These are phyloP conservation scores for Dissostichus mawsoni DNA, from an alignment of 2,113 vertebrate genomes.

Conservation along the genomic window DNA sequence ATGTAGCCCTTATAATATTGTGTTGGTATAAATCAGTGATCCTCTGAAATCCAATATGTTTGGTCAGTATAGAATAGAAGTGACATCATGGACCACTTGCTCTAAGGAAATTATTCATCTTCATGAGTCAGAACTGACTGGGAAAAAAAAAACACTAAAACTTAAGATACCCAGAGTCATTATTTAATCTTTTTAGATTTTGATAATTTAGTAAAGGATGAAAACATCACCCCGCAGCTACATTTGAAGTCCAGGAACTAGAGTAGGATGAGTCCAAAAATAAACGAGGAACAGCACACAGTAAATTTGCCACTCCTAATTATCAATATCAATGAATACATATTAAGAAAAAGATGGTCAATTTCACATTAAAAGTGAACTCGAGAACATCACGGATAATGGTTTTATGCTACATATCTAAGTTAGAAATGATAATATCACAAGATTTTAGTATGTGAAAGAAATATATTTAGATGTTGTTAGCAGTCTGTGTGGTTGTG, in stretches of 20 bases:
- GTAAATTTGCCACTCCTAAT: not conserved
- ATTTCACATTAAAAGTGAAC: not conserved
- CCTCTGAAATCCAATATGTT: not conserved
- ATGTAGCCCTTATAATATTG: not conserved
- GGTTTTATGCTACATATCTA: not conserved
- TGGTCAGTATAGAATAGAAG: not conserved
- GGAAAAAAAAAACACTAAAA: not conserved
- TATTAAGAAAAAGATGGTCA: not conserved
- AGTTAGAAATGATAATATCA: slow-evolving; percentile 9
- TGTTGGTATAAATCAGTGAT: not conserved
- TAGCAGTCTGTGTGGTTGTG: slow-evolving; percentile 69
- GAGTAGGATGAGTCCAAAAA: not conserved
- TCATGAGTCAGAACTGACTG: slow-evolving; percentile 29
- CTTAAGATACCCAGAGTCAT: slow-evolving; percentile 16
- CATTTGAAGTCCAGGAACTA: not conserved
- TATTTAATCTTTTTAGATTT: slow-evolving; percentile 2
- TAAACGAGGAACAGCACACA: not conserved
- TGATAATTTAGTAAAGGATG: not conserved
- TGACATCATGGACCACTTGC: not conserved
- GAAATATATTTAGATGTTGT: slow-evolving; percentile 32
- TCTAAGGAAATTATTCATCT: slow-evolving; percentile 25
- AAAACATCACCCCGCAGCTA: not conserved
- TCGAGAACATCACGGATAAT: not conserved
- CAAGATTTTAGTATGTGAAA: slow-evolving; percentile 12
- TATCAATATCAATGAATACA: too few species aligned